Evolutionary conservation across 1,140 invertebrate species (phyloP).

Genomic region (Meloidogyne chitwoodi): DNA sequence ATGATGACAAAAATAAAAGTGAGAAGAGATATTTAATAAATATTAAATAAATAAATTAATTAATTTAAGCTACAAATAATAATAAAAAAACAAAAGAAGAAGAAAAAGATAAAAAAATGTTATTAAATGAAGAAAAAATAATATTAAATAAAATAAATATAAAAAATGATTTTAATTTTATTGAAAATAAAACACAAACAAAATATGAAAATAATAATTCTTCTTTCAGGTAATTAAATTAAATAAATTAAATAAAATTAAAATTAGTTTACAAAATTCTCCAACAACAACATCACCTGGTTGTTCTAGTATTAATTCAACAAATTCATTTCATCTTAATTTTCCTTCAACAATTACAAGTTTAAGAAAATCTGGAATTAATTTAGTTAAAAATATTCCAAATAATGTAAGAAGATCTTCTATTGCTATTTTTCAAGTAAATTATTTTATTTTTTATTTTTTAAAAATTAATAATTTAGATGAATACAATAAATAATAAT

Average conservation of each 20-base stretch:
- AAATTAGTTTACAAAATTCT: not conserved
- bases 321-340: not conserved
- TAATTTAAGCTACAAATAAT: not conserved
- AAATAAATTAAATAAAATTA: too few relatives aligned
- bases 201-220: not conserved
- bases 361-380: conserved; percentile 12
- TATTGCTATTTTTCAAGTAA: not conserved
- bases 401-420: conserved; percentile 2
- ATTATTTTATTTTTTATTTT: not conserved
- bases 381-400: conserved; percentile 15
- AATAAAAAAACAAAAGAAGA: not conserved
- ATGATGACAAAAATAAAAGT: not conserved
- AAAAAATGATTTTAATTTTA: not conserved
- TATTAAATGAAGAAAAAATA: not conserved
- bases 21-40: not conserved
- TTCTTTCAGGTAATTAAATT: not conserved
- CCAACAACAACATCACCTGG: not conserved
- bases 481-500: not conserved
- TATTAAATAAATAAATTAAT: not conserved
- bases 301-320: not conserved
- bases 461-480: not conserved
- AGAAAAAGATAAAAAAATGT: not conserved
- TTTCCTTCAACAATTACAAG: not conserved
- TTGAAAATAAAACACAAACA: not conserved
- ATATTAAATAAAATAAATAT: not conserved